Conservation (phyloP, 1,140 invertebrate genomes). For the Hesperophylax magnus region DNA sequence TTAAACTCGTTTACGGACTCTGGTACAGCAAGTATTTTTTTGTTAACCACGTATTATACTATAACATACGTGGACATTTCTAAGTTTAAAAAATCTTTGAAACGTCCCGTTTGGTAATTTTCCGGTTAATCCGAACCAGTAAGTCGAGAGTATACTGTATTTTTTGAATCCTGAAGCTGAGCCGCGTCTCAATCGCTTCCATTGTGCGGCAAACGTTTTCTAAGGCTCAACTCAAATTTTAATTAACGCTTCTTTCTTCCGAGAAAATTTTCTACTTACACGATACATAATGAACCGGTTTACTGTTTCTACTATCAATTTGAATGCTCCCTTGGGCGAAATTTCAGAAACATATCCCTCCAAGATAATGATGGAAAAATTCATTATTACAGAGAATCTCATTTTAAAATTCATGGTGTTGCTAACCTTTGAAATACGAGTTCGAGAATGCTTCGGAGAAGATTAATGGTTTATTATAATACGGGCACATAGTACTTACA, state of each 20-base stretch:
- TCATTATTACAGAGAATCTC: background rate
- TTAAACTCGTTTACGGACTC: too few relatives aligned
- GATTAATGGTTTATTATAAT: too few relatives aligned
- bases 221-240: conserved; percentile 11
- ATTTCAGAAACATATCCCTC: background rate
- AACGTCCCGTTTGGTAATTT: too few relatives aligned
- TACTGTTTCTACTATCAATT: background rate
- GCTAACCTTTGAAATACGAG: background rate
- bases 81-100: too few relatives aligned
- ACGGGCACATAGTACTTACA: too few relatives aligned
- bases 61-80: too few relatives aligned
- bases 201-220: conserved; percentile 2
- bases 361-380: background rate
- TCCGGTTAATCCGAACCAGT: too few relatives aligned
- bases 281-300: background rate
- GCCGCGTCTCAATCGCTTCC: conserved; percentile 3
- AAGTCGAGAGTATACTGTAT: too few relatives aligned
- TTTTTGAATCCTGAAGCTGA: background rate
- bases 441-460: too few relatives aligned
- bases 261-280: background rate
- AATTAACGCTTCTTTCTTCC: conserved; percentile 11
- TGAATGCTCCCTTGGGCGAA: background rate
- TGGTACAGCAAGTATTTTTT: too few relatives aligned
- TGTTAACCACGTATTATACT: too few relatives aligned
- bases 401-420: conserved; percentile 5